A percentile compares a stretch with the other conserved stretches of the same genome.
Evolutionary conservation across 2,888 invertebrate species (phyloP).

Genomic region (Orthonevra nobilis): DNA sequence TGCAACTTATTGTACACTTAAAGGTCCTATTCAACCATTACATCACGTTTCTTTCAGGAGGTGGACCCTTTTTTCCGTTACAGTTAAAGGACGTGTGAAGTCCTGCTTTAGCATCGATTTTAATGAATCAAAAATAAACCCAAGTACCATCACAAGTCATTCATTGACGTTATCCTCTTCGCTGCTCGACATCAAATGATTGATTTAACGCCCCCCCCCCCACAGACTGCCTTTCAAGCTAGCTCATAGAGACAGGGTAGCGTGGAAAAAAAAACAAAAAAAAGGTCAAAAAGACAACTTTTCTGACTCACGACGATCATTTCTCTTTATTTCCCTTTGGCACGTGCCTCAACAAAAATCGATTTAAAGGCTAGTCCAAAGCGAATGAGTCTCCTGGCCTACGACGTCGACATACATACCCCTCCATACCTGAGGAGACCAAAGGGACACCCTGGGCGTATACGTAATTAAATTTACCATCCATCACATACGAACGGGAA

Average conservation of each 20-base stretch:
- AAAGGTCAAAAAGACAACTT: not conserved
- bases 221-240: too few species aligned
- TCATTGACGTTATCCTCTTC: too few species aligned
- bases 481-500: not conserved
- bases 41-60: too few species aligned
- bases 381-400: not conserved
- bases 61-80: too few species aligned
- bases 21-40: constrained; percentile 3
- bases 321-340: constrained; percentile 27
- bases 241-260: constrained; percentile 1
- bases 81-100: too few species aligned
- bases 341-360: constrained; percentile 28
- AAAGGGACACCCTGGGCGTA: constrained; percentile 29
- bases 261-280: not conserved
- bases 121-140: too few species aligned
- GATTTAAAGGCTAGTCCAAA: constrained; percentile 8
- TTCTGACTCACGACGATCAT: constrained; percentile 12
- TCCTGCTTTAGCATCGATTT: too few species aligned
- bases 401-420: not conserved
- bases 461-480: constrained; percentile 53
- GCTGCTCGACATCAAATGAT: too few species aligned
- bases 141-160: too few species aligned
- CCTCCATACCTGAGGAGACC: not conserved
- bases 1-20: too few species aligned
- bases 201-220: too few species aligned